Percentiles rank a stretch among this genome's conserved stretches.
These are phyloP conservation scores for Oncopeltus fasciatus DNA, from an alignment of 1,140 invertebrate species.

Conservation along the genomic window DNA sequence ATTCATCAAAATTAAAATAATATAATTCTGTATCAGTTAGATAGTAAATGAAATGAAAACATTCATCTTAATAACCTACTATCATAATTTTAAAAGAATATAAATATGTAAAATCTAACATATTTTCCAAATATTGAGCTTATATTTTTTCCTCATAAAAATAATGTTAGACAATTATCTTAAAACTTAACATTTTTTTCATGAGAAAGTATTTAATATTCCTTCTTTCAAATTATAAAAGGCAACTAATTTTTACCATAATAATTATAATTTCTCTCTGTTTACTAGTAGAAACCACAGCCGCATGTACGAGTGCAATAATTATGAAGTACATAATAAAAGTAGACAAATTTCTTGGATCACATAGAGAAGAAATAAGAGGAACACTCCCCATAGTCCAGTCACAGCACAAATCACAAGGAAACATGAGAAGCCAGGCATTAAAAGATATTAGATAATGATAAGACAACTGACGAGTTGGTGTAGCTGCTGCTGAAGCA, in stretches of 20 bases:
- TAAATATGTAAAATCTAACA: too few relatives aligned
- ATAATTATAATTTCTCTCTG: constrained; percentile 59
- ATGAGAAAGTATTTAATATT: too few relatives aligned
- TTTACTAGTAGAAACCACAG: constrained; percentile 46
- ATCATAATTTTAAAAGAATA: too few relatives aligned
- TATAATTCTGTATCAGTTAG: too few relatives aligned
- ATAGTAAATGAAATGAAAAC: too few relatives aligned
- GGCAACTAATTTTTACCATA: constrained; percentile 47
- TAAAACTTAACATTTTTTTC: too few relatives aligned
- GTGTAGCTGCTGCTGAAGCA: constrained; percentile 61
- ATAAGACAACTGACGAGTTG: constrained; percentile 76
- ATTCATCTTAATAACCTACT: too few relatives aligned
- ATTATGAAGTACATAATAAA: constrained; percentile 52
- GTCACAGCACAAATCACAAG: constrained; percentile 84
- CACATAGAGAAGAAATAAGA: constrained; percentile 59
- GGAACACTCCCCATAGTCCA: constrained; percentile 98
- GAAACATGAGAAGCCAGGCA: constrained; percentile 76
- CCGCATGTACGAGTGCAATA: constrained; percentile 44
- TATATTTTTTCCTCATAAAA: too few relatives aligned
- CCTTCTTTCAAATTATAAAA: too few relatives aligned
- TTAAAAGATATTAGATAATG: constrained; percentile 86
- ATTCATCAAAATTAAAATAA: too few relatives aligned
- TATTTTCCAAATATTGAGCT: too few relatives aligned
- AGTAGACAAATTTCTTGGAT: constrained; percentile 75
- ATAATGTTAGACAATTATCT: too few relatives aligned